phyloP scores from a whole-genome alignment of 1,140 invertebrate species.

The Gonioctena quinquepunctata region DNA sequence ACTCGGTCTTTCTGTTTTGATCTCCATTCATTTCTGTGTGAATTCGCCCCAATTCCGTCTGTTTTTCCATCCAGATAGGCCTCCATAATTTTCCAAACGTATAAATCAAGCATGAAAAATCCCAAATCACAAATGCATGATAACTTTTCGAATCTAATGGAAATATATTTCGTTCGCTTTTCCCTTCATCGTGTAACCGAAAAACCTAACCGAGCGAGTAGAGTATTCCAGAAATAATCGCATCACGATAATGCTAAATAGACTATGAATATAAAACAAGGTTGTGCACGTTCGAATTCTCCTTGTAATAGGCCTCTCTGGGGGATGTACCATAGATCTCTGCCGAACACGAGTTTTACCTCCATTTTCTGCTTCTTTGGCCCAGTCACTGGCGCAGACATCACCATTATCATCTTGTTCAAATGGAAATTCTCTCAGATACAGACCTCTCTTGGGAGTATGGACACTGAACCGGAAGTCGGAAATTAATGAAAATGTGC shows the following conservation, averaged over 20 bases:
- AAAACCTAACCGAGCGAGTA: neutral
- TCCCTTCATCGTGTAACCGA: neutral
- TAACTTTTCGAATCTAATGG: neutral
- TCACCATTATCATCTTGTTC: neutral
- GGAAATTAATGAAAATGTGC: too few relatives aligned
- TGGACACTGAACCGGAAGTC: too few relatives aligned
- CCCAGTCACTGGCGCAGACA: neutral
- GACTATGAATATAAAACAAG: conserved; percentile 8
- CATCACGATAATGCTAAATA: neutral
- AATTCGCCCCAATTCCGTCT: too few relatives aligned
- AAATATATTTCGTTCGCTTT: neutral
- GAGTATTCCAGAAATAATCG: neutral
- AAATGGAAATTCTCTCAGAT: too few relatives aligned
- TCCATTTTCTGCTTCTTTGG: neutral
- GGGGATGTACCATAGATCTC: neutral
- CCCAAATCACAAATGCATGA: neutral
- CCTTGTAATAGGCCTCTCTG: neutral
- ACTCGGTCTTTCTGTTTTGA: too few relatives aligned
- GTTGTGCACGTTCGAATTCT: neutral
- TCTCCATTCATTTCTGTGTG: too few relatives aligned
- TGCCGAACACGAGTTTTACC: neutral
- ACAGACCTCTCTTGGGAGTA: too few relatives aligned
- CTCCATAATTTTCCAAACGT: neutral
- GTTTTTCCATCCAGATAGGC: too few relatives aligned
- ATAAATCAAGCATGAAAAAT: neutral